These are phyloP conservation scores for Yponomeuta evonymella DNA, from an alignment of 2,888 invertebrate species.

Conservation along the genomic window DNA sequence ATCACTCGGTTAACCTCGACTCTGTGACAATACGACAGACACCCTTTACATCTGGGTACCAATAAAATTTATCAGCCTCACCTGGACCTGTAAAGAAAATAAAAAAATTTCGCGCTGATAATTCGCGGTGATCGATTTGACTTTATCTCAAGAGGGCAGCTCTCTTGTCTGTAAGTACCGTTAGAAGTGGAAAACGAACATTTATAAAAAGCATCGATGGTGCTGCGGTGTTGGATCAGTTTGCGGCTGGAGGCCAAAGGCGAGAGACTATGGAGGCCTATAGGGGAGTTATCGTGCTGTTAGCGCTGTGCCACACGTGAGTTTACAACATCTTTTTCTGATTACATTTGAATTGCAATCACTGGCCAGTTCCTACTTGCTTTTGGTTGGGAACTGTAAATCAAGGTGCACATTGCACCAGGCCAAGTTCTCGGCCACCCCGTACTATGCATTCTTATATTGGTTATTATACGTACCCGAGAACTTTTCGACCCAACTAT, in stretches of 20 bases:
- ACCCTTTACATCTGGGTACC: too few species aligned
- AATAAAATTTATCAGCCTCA: not conserved
- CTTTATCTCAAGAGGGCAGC: slow-evolving; percentile 36
- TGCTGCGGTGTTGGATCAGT: slow-evolving; percentile 27
- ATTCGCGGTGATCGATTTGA: slow-evolving; percentile 17
- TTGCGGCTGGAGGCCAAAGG: slow-evolving; percentile 34
- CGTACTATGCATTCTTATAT: too few species aligned
- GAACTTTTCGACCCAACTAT: too few species aligned
- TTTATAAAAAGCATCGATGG: slow-evolving; percentile 23
- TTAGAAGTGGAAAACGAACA: slow-evolving; percentile 25
- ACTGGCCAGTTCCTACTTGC: too few species aligned
- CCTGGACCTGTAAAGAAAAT: not conserved
- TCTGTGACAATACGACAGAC: too few species aligned
- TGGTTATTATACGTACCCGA: too few species aligned
- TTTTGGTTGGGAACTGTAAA: too few species aligned
- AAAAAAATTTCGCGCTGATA: not conserved
- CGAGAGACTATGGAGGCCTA: slow-evolving; percentile 44
- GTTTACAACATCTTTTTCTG: slow-evolving; percentile 28
- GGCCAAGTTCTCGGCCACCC: too few species aligned
- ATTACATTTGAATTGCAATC: not conserved
- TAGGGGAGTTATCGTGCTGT: slow-evolving; percentile 43
- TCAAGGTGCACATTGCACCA: too few species aligned
- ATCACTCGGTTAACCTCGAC: too few species aligned
- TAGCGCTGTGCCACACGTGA: slow-evolving; percentile 58
- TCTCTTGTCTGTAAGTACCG: slow-evolving; percentile 35